Conservation (phyloP, 2,113 vertebrate species). For the Ameiurus melas region DNA sequence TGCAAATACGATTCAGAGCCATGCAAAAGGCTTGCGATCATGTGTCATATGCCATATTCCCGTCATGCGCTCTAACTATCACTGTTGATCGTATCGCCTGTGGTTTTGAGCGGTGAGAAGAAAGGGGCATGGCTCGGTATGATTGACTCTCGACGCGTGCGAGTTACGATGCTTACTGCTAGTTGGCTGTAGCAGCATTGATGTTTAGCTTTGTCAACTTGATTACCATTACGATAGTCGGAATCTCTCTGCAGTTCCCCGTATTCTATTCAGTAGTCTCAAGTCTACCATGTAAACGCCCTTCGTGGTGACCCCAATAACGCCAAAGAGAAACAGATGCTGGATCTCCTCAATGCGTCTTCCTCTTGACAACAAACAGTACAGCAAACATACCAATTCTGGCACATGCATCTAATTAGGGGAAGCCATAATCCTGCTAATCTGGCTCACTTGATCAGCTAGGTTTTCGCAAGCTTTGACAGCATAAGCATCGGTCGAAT, state of each 20-base stretch:
- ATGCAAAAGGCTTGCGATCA: not conserved
- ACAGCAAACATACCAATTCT: not conserved
- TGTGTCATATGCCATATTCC: not conserved
- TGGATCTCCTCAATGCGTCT: not conserved
- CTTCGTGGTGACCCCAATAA: not conserved
- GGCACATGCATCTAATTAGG: not conserved
- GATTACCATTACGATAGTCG: not conserved
- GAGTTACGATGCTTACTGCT: not conserved
- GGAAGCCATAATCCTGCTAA: not conserved
- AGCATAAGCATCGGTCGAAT: not conserved
- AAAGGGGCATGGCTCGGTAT: not conserved
- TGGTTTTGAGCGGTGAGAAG: not conserved
- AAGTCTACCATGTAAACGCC: not conserved
- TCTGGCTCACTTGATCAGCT: not conserved
- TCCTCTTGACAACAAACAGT: not conserved
- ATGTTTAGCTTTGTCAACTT: not conserved
- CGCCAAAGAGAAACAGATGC: not conserved
- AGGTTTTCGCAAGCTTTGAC: not conserved
- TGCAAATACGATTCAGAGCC: not conserved
- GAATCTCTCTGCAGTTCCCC: not conserved
- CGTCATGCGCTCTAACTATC: not conserved
- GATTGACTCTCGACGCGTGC: not conserved
- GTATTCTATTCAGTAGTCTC: not conserved
- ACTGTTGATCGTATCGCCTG: not conserved
- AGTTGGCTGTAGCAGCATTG: not conserved